phyloP scores from a whole-genome alignment of 2,797 vertebrate species.

The Aphelocoma californica region DNA sequence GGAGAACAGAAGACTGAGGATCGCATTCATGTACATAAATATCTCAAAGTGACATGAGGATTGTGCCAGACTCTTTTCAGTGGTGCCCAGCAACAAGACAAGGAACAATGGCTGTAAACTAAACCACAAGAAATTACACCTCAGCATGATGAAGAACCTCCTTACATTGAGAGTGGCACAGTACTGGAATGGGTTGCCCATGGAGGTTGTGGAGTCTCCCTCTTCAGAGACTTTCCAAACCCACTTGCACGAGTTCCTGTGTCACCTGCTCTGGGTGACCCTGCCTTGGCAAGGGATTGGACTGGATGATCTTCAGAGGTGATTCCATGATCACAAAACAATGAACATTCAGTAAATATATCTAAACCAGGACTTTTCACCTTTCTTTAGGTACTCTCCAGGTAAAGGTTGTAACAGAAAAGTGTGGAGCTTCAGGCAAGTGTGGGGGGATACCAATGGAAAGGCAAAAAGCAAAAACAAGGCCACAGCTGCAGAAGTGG shows the following conservation, averaged over 20 bases:
- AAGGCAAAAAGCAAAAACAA: neutral
- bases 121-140: neutral
- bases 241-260: neutral
- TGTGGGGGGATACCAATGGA: neutral
- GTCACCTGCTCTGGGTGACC: neutral
- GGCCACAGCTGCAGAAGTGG: neutral
- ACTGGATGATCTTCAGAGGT: neutral
- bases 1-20: neutral
- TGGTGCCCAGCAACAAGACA: neutral
- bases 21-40: neutral
- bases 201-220: fast-evolving
- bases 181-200: neutral
- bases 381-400: neutral
- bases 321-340: neutral
- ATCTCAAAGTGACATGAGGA: neutral
- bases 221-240: neutral
- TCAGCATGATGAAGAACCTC: neutral
- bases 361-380: neutral
- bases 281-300: neutral
- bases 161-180: neutral
- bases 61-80: neutral
- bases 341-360: neutral
- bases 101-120: neutral
- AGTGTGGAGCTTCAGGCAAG: neutral
- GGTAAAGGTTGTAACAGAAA: neutral